Evolutionary conservation across 2,888 invertebrate species (phyloP), one percentile per base, ranked within the genome.

Genomic region (Eupithecia exiguata): DNA sequence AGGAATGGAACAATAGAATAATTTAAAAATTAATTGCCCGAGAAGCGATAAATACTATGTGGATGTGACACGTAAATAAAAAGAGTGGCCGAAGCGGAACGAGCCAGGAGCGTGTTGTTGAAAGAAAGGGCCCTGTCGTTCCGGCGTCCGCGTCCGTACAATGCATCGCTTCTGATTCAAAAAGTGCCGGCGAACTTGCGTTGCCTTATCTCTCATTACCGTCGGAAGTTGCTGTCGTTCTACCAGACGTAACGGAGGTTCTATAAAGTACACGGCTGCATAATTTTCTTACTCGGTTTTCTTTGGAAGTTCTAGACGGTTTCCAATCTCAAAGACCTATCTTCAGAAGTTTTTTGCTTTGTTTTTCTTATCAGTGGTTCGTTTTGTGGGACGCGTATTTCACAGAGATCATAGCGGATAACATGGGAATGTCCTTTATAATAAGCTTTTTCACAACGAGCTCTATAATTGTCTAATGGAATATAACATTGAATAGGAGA

Each of bases 11-110:
- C 88, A 90, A 89, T 86, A 85, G 87, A 83, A 84, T 89, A 85
- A 87, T 89, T 90, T 87, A 83, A 86, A 89, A 91, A 87, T 92
- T 91, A 92, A 93, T 90, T 91, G 84, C 87, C 91, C 92, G 88
- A 87, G 86, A 89, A 91, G 90, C 87, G 86, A 92, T 93, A 92
- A 93, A 93, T 91, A 91, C 46, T 84, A 86, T 84, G 86, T 89
- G 87, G 84, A 87, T 88, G 88, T 89, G 90, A 88, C 90, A 89
- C 87, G 88, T 89, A 89, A 89, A 92, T 89, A 91, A 89, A 90
- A 89, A 87, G 85, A 85, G 86, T 85, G 84, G 79, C 77, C 84
- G 83, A 84, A 83, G 90, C 91, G 92, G 92, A 92, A 92, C 92
- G 91, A 81, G 78, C n/a, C 70, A 71, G 76, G 78, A 76, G 78